A percentile compares a stretch with the other conserved stretches of the same genome.
These are phyloP conservation scores for Dendrocincla tyrannina DNA, from an alignment of 2,797 vertebrate genomes.

Conservation along the genomic window DNA sequence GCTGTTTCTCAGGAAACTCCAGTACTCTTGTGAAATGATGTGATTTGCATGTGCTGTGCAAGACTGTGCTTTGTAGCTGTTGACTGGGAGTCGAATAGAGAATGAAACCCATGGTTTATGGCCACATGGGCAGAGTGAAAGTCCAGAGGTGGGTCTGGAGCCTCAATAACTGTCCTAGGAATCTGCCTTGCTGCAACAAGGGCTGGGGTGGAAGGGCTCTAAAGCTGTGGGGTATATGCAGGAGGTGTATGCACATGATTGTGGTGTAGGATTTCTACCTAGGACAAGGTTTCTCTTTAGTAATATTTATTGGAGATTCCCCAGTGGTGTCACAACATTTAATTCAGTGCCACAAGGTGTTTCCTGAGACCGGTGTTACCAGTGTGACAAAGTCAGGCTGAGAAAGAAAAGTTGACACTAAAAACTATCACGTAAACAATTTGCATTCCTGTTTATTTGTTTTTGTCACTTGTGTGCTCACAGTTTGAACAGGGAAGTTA, in stretches of 20 bases:
- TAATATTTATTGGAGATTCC: not conserved
- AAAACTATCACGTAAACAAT: not conserved
- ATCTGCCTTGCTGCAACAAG: not conserved
- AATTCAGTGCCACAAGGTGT: not conserved
- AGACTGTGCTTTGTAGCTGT: not conserved
- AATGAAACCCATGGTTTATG: not conserved
- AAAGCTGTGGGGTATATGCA: accelerated
- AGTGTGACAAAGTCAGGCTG: not conserved
- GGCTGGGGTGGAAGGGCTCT: not conserved
- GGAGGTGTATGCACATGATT: not conserved
- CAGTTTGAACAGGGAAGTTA: not conserved
- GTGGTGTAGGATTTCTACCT: not conserved
- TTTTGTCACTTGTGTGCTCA: not conserved
- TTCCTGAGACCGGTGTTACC: not conserved
- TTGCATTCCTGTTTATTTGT: not conserved
- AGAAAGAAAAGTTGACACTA: not conserved
- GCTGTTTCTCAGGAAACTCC: not conserved
- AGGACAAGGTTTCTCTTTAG: not conserved
- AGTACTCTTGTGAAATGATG: not conserved
- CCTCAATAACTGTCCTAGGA: not conserved
- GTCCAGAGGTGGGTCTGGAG: not conserved
- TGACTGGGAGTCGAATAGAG: not conserved
- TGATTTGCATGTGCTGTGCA: not conserved
- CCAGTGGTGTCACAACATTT: not conserved
- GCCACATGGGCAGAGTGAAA: not conserved